Evolutionary conservation across 2,113 vertebrate species (phyloP), one percentile per base, ranked within the genome.

Genomic region (Cairina moschata): DNA sequence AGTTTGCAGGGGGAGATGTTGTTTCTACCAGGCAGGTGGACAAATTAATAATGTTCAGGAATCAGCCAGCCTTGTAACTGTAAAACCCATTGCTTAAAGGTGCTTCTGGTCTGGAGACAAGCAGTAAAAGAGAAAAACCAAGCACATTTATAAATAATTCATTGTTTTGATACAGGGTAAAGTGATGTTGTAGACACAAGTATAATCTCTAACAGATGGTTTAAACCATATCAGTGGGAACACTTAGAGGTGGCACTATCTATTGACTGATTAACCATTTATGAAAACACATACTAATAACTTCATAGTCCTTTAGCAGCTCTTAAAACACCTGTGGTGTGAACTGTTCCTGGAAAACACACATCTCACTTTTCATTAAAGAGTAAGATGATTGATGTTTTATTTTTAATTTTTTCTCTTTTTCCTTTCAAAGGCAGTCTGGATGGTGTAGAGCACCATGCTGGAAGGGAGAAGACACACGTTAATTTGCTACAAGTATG

Each of bases 391-490:
- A 26, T 68, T 32, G 8, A 3, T 31, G 8, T 52, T 50, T 50
- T 25, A 25, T 50, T 50, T 50, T 50, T 50, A 5, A 4, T 50
- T 22, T 32, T 55, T 56, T 2, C 5, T 22, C 18, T 20, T 74
- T 86, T 60, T 31, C 16, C 8, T 79, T 86, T 58, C 4, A 21
- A 65, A 72, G 8, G 10, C 56, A 22, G 8, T 52, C 42, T 79
- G 69, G 8, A 20, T 54, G 22, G 15, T 36, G 48, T 8, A 56
- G 86, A 50, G 9, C 13, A 15, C 7, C 17, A 9, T 48, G 48
- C 36, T 1, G 0, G 29, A 58, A 14, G 9, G 40, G 22, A 74
- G 44, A 40, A 2, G 75, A 42, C 13, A 29, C 1, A 5, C 0
- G 2, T 31, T 18, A 63, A 34, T 4, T 38, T 5, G 83, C 9